Evolutionary conservation across 2,888 invertebrate species (phyloP).

Genomic region (Acanthosepion esculentum): DNA sequence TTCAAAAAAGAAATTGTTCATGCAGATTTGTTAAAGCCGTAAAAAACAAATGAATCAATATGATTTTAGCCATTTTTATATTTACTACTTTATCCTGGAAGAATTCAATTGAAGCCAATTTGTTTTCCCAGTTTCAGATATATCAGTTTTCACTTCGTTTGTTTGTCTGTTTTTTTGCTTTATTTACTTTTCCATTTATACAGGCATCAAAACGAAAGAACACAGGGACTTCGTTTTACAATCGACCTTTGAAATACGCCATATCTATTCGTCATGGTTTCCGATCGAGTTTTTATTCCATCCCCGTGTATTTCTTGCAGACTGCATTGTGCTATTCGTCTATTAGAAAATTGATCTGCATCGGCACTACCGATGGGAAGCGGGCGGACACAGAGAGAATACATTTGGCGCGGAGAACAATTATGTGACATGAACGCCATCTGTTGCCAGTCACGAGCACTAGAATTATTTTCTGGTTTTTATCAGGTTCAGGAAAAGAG

Average conservation of each 20-base stretch:
- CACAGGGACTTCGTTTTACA: not conserved
- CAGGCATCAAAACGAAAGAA: not conserved
- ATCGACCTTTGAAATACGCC: not conserved
- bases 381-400: not conserved
- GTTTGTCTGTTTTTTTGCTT: too few species aligned
- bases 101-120: not conserved
- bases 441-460: not conserved
- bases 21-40: too few species aligned
- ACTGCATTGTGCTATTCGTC: not conserved
- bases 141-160: not conserved
- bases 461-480: not conserved
- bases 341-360: not conserved
- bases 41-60: too few species aligned
- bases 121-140: not conserved
- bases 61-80: too few species aligned
- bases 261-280: not conserved
- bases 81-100: not conserved
- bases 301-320: not conserved
- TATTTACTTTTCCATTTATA: too few species aligned
- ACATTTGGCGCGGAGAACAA: not conserved
- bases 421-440: not conserved
- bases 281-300: not conserved
- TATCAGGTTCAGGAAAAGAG: not conserved
- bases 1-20: too few species aligned
- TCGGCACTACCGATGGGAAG: not conserved